Percentiles rank a stretch among this genome's conserved stretches.
Evolutionary conservation across 2,797 vertebrate species (phyloP).

Genomic region (Phalanger gymnotis): DNA sequence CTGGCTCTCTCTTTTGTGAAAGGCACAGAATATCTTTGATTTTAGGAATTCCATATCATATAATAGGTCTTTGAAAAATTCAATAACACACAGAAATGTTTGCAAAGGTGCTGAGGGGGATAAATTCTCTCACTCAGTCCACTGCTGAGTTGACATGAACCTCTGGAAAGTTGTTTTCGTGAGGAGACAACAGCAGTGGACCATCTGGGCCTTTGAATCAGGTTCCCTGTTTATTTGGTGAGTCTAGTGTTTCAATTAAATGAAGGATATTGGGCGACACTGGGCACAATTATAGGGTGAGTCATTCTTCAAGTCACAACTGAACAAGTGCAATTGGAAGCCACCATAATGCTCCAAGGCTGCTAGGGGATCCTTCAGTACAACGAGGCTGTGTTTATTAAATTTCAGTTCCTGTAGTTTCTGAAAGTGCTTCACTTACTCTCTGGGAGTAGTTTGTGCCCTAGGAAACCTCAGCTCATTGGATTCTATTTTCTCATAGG

Average conservation of each 20-base stretch:
- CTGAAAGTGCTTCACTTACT: background rate
- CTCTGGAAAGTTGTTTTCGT: background rate
- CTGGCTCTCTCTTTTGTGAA: background rate
- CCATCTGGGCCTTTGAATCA: background rate
- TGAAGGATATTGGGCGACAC: background rate
- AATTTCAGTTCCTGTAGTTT: background rate
- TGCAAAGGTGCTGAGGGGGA: constrained; percentile 1
- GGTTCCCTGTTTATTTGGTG: background rate
- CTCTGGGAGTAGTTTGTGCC: background rate
- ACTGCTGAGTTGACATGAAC: background rate
- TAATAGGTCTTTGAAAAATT: background rate
- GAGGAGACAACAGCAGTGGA: background rate
- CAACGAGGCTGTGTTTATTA: background rate
- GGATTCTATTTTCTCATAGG: constrained; percentile 52
- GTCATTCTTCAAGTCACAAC: background rate
- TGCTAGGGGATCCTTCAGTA: background rate
- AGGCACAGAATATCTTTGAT: background rate
- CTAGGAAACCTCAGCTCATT: background rate
- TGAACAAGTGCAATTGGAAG: background rate
- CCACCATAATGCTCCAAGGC: background rate
- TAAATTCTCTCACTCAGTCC: background rate
- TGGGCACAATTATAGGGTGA: background rate
- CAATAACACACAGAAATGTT: background rate
- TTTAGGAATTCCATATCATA: background rate
- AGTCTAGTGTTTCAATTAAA: background rate